Conservation (phyloP, 2,797 vertebrate genomes). For the Danio jaintianensis region DNA sequence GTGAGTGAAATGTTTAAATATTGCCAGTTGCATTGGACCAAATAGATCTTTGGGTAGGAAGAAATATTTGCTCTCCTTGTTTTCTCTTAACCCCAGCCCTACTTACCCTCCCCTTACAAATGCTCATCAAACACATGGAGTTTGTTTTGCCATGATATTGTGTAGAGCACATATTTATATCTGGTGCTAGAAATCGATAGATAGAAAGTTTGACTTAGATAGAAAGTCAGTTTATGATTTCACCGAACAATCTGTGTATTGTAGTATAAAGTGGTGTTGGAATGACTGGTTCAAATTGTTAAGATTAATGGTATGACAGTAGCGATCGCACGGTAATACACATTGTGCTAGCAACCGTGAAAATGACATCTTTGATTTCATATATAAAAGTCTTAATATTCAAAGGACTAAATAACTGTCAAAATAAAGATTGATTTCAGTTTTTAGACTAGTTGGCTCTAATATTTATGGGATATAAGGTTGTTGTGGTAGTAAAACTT, state of each 20-base stretch:
- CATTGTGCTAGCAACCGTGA: slow-evolving; percentile 60
- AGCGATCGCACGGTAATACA: slow-evolving; percentile 54
- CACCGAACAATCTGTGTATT: not conserved
- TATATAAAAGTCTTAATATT: not conserved
- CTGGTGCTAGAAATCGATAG: not conserved
- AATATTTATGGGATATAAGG: not conserved
- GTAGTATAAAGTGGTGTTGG: slow-evolving; percentile 5
- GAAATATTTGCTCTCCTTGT: slow-evolving; percentile 63
- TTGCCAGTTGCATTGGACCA: slow-evolving; percentile 12
- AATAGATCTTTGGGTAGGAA: slow-evolving; percentile 66
- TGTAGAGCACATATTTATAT: not conserved
- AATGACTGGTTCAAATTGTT: slow-evolving; percentile 19
- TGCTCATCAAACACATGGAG: slow-evolving; percentile 54
- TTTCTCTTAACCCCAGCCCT: slow-evolving; percentile 40
- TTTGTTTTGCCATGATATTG: slow-evolving; percentile 30
- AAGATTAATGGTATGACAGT: slow-evolving; percentile 56
- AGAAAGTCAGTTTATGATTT: slow-evolving; percentile 19
- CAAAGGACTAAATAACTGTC: not conserved
- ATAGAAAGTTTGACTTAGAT: not conserved
- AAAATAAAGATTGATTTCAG: not conserved
- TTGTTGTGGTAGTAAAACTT: not conserved
- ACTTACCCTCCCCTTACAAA: slow-evolving; percentile 41
- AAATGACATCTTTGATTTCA: slow-evolving; percentile 44
- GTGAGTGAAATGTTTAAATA: slow-evolving; percentile 12
- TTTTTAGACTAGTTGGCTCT: not conserved